A percentile compares a stretch with the other conserved stretches of the same genome.
phyloP scores from a whole-genome alignment of 1,140 invertebrate genomes.

The Solen grandis region DNA sequence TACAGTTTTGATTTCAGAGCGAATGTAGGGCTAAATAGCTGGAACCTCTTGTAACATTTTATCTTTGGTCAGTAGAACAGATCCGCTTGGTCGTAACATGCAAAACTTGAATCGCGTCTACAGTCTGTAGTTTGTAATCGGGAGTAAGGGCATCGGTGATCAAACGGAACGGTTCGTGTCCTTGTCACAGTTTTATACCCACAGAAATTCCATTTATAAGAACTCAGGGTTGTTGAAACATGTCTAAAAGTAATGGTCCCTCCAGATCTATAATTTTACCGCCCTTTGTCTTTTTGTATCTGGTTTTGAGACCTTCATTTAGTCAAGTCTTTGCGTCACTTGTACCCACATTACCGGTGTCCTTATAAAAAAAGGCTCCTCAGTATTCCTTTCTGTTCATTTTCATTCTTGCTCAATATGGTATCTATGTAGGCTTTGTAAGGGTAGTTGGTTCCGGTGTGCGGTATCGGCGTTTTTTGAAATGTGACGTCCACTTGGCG shows the following conservation, averaged over 20 bases:
- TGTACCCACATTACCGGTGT: constrained; percentile 15
- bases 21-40: constrained; percentile 37
- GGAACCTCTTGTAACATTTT: constrained; percentile 12
- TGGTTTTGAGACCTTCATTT: constrained; percentile 9
- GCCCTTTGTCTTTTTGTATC: constrained; percentile 20
- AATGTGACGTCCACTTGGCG: constrained; percentile 13
- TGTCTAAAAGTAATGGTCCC: constrained; percentile 35
- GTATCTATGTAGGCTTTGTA: constrained; percentile 60
- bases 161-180: too few relatives aligned
- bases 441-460: constrained; percentile 49
- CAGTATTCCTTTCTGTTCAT: not conserved
- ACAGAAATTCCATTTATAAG: too few relatives aligned
- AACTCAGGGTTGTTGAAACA: constrained; percentile 55
- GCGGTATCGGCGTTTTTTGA: constrained; percentile 38
- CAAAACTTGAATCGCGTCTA: constrained; percentile 49
- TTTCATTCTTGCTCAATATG: constrained; percentile 7
- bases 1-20: constrained; percentile 36
- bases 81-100: constrained; percentile 14
- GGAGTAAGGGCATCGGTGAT: not conserved
- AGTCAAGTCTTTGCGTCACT: constrained; percentile 12
- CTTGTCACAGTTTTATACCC: too few relatives aligned
- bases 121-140: constrained; percentile 40
- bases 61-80: constrained; percentile 29
- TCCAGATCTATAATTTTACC: constrained; percentile 44
- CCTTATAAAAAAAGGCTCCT: constrained; percentile 33